These are phyloP conservation scores for Petrocephalus microphthalmus DNA, from an alignment of 2,113 vertebrate species.

Conservation along the genomic window DNA sequence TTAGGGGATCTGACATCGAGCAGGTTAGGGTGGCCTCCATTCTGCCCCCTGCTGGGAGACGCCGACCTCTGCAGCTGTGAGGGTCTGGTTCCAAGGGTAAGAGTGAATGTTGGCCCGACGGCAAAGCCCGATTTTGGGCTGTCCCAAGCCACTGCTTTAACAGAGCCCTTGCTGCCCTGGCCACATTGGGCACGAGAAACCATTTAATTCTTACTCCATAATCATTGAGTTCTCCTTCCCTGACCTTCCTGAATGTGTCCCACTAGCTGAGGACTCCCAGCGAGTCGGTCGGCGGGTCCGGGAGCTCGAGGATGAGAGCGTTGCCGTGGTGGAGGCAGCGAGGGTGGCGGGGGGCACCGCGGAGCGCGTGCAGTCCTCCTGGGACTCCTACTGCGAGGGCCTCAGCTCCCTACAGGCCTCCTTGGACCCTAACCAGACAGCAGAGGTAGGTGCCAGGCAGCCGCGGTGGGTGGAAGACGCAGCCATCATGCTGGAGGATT, in stretches of 20 bases:
- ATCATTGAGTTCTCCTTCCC: neutral
- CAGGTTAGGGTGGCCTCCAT: neutral
- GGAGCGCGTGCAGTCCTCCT: constrained; percentile 55
- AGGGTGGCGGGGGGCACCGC: constrained; percentile 46
- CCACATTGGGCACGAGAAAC: neutral
- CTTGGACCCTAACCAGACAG: constrained; percentile 42
- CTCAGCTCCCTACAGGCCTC: constrained; percentile 53
- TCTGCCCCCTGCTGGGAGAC: neutral
- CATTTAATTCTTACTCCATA: neutral
- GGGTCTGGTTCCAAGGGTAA: neutral
- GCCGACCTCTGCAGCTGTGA: neutral
- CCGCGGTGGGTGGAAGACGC: neutral
- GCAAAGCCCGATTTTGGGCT: neutral
- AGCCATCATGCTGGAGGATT: neutral
- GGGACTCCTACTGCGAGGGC: constrained; percentile 60
- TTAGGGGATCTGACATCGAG: neutral
- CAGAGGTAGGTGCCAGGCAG: constrained; percentile 22
- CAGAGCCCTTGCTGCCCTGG: neutral
- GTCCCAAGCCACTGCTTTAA: neutral
- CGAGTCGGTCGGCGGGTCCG: constrained; percentile 48
- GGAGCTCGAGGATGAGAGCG: constrained; percentile 49
- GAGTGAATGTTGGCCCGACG: neutral
- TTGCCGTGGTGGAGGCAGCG: constrained; percentile 44
- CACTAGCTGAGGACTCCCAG: constrained; percentile 57
- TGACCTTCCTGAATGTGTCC: constrained; percentile 7